phyloP scores from a whole-genome alignment of 2,888 invertebrate species.

The Parnassius apollo region DNA sequence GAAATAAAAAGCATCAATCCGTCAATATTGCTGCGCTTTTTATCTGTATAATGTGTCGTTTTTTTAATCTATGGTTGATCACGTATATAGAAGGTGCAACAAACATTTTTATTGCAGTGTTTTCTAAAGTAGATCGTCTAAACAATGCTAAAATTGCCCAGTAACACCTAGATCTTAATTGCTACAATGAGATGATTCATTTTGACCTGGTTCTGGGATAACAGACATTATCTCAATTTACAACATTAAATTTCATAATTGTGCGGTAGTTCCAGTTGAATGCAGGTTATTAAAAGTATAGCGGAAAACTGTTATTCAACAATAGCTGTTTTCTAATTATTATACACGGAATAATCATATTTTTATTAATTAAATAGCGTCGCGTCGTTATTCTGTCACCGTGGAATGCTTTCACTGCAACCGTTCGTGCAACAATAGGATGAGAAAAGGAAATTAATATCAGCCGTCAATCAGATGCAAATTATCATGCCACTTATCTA shows the following conservation, averaged over 20 bases:
- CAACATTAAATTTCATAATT: constrained; percentile 57
- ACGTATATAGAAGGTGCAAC: constrained; percentile 30
- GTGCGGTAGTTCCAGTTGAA: constrained; percentile 30
- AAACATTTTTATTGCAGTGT: constrained; percentile 39
- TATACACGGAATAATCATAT: neutral
- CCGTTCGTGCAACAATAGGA: constrained; percentile 51
- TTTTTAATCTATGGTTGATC: constrained; percentile 33
- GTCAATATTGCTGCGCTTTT: constrained; percentile 33
- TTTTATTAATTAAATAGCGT: neutral
- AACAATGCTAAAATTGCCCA: constrained; percentile 36
- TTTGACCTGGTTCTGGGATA: constrained; percentile 49
- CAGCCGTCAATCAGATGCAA: constrained; percentile 70
- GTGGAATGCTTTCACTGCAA: constrained; percentile 49
- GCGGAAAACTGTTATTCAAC: constrained; percentile 14
- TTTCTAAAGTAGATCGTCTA: constrained; percentile 27
- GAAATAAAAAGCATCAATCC: constrained; percentile 39
- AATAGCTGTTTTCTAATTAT: constrained; percentile 14
- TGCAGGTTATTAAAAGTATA: constrained; percentile 1
- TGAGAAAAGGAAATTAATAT: constrained; percentile 67
- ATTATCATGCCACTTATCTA: constrained; percentile 68
- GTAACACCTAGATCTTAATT: constrained; percentile 45
- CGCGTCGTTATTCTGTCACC: neutral
- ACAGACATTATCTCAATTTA: constrained; percentile 59
- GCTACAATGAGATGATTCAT: constrained; percentile 57
- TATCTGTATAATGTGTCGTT: constrained; percentile 33